A percentile compares a stretch with the other conserved stretches of the same genome.
Conservation (phyloP, 2,113 vertebrate genomes). For the Pangasianodon gigas region DNA sequence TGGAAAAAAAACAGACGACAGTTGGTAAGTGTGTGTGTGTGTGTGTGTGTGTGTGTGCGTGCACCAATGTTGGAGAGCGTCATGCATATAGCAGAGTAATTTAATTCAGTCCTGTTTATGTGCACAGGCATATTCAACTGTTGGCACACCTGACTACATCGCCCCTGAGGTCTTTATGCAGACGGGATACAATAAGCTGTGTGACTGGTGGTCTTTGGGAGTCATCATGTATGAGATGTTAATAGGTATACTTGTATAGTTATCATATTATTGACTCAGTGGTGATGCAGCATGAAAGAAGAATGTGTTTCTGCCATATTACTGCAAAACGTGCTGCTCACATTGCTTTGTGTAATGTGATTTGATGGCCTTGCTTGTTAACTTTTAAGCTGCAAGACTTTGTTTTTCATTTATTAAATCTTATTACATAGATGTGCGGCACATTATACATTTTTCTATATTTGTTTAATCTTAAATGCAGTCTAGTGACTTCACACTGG, state of each 20-base stretch:
- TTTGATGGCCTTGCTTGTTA: neutral
- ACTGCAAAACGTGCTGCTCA: neutral
- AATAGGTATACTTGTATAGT: constrained; percentile 79
- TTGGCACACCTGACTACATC: constrained; percentile 97
- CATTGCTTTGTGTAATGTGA: neutral
- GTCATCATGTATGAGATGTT: constrained; percentile 99
- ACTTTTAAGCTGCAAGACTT: neutral
- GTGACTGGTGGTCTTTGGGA: constrained; percentile 98
- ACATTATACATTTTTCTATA: neutral
- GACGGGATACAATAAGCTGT: constrained; percentile 96
- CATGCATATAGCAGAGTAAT: too few relatives aligned
- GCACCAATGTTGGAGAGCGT: neutral
- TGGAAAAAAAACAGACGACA: constrained; percentile 99
- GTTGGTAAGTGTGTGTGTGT: constrained; percentile 76
- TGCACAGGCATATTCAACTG: constrained; percentile 91
- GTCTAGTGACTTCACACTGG: neutral
- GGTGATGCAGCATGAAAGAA: neutral
- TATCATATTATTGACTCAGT: neutral
- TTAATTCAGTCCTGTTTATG: neutral
- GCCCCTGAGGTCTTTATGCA: constrained; percentile 97
- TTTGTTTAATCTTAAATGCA: too few relatives aligned
- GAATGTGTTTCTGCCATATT: neutral
- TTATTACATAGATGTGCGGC: neutral
- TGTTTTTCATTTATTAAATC: neutral
- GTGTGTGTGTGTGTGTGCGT: constrained; percentile 50